Conservation (phyloP, 2,113 vertebrate species). For the Nematolebias whitei region DNA sequence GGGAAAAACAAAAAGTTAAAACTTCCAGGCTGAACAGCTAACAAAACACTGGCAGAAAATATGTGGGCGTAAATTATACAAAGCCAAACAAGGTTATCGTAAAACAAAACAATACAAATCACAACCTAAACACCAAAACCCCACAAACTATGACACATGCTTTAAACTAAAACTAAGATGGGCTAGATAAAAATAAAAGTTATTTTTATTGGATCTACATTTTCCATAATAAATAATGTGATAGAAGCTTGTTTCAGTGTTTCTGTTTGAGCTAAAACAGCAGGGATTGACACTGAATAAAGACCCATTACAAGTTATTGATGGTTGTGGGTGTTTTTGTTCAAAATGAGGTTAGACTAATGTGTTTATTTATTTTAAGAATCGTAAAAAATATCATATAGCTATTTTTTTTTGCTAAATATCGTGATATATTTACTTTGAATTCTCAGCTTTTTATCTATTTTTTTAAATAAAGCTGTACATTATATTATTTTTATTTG, state of each 20-base stretch:
- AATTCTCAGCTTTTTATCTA: not conserved
- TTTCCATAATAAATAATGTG: slow-evolving; percentile 47
- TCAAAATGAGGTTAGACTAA: not conserved
- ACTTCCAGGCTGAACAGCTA: no score
- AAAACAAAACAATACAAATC: no score
- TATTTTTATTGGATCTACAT: slow-evolving; percentile 49
- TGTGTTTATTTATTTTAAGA: not conserved
- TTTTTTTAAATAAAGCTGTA: no score
- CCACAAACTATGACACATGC: no score
- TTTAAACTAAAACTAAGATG: slow-evolving; percentile 42
- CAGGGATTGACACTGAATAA: slow-evolving; percentile 18
- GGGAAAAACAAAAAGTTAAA: no score
- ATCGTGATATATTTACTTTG: not conserved
- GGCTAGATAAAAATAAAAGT: slow-evolving; percentile 28
- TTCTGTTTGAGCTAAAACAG: slow-evolving; percentile 41
- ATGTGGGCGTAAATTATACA: no score
- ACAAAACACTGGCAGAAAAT: no score
- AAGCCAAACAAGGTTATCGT: no score
- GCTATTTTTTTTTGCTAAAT: not conserved
- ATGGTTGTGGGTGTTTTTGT: slow-evolving; percentile 17
- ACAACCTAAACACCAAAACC: no score
- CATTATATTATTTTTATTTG: no score
- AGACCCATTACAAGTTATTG: slow-evolving; percentile 8
- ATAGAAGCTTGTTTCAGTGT: slow-evolving; percentile 33
- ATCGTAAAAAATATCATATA: not conserved